Percentiles rank a stretch among this genome's conserved stretches.
Evolutionary conservation across 2,113 vertebrate species (phyloP).

Genomic region (Centrocercus urophasianus): DNA sequence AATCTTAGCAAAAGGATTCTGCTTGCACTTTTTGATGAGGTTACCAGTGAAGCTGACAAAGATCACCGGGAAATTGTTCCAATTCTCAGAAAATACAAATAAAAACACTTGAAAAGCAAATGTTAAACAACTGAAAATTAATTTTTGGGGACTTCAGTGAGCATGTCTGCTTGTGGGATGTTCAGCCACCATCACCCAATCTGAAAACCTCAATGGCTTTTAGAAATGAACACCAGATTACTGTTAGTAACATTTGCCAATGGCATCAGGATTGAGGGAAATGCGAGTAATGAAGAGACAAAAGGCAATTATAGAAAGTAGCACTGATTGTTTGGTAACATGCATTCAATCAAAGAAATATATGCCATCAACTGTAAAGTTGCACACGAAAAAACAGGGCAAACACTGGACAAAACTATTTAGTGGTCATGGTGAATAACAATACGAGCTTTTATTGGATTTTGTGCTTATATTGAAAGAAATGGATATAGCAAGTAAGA

Average conservation of each 20-base stretch:
- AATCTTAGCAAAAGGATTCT: neutral
- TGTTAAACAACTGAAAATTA: neutral
- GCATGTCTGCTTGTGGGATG: neutral
- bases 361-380: neutral
- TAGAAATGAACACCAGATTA: neutral
- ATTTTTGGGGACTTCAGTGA: neutral
- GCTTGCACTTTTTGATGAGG: neutral
- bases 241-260: neutral
- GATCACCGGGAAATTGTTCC: neutral
- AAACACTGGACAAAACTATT: neutral
- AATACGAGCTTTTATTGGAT: neutral
- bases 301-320: neutral
- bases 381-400: neutral
- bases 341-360: neutral
- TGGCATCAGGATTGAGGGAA: neutral
- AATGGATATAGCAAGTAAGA: neutral
- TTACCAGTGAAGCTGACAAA: constrained; percentile 22
- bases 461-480: neutral
- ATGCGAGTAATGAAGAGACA: neutral
- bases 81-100: neutral
- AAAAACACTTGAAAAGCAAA: neutral
- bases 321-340: too few relatives aligned
- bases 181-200: neutral
- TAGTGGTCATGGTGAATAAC: neutral
- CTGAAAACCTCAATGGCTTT: neutral